phyloP scores from a whole-genome alignment of 1,140 invertebrate genomes.

The Phthorimaea operculella region DNA sequence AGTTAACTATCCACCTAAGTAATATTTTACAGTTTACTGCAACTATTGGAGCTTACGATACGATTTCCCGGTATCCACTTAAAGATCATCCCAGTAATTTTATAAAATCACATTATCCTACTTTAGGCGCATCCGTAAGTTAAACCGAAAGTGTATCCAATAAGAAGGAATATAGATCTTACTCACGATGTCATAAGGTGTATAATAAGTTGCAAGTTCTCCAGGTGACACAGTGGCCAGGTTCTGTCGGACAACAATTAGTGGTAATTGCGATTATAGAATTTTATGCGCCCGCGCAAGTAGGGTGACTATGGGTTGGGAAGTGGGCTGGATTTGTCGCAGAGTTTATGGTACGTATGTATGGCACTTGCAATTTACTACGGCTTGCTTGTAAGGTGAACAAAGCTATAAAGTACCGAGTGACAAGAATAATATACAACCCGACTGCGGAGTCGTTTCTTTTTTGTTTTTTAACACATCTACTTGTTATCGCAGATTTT shows the following conservation, averaged over 20 bases:
- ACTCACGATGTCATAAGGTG: background rate
- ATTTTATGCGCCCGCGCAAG: slow-evolving; percentile 15
- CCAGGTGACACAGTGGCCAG: slow-evolving; percentile 30
- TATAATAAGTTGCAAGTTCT: background rate
- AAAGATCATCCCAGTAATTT: background rate
- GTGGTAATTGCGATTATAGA: slow-evolving; percentile 26
- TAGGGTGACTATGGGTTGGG: background rate
- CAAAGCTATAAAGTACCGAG: background rate
- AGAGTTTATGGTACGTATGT: no score
- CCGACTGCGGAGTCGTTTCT: no score
- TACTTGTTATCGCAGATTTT: no score
- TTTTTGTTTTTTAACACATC: no score
- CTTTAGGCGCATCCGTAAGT: background rate
- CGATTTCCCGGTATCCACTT: background rate
- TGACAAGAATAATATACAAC: no score
- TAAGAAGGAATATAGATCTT: background rate
- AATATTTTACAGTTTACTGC: no score
- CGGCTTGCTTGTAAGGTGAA: background rate
- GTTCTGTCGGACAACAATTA: slow-evolving; percentile 24
- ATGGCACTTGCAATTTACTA: background rate
- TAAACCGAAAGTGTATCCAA: background rate
- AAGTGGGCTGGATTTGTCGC: no score
- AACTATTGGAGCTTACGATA: background rate
- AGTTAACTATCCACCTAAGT: no score
- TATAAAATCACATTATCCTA: background rate